phyloP scores from a whole-genome alignment of 2,113 vertebrate genomes.

The Pavo muticus region DNA sequence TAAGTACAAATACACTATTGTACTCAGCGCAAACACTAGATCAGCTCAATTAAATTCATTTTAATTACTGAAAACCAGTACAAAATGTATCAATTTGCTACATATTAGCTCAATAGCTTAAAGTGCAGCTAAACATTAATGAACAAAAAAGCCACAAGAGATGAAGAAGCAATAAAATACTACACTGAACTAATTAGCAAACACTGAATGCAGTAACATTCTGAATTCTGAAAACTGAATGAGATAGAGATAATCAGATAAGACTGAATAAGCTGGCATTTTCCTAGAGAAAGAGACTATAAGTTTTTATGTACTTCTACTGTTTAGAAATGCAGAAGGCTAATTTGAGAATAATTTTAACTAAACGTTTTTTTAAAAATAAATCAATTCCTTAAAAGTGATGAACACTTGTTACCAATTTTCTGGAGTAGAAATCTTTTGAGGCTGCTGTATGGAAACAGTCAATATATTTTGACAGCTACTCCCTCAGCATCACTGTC shows the following conservation, averaged over 20 bases:
- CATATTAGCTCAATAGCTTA: background rate
- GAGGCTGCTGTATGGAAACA: background rate
- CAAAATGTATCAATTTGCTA: constrained; percentile 13
- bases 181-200: background rate
- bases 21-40: constrained; percentile 11
- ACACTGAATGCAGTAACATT: background rate
- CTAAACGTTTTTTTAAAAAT: background rate
- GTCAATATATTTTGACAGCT: constrained; percentile 52
- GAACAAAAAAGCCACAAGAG: background rate
- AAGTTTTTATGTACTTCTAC: fast-evolving
- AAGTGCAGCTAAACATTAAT: constrained; percentile 10
- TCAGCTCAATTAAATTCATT: constrained; percentile 24
- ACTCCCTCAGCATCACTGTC: constrained; percentile 8
- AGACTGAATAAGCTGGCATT: background rate
- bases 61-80: constrained; percentile 42
- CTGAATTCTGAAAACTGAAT: background rate
- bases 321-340: background rate
- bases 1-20: background rate
- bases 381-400: constrained; percentile 21
- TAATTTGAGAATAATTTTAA: background rate
- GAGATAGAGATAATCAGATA: background rate
- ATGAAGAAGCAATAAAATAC: constrained; percentile 9
- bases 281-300: background rate
- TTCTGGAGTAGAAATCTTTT: constrained; percentile 28
- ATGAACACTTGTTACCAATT: constrained; percentile 14